These are phyloP conservation scores for Petrocephalus microphthalmus DNA, from an alignment of 2,113 vertebrate species.

Conservation along the genomic window DNA sequence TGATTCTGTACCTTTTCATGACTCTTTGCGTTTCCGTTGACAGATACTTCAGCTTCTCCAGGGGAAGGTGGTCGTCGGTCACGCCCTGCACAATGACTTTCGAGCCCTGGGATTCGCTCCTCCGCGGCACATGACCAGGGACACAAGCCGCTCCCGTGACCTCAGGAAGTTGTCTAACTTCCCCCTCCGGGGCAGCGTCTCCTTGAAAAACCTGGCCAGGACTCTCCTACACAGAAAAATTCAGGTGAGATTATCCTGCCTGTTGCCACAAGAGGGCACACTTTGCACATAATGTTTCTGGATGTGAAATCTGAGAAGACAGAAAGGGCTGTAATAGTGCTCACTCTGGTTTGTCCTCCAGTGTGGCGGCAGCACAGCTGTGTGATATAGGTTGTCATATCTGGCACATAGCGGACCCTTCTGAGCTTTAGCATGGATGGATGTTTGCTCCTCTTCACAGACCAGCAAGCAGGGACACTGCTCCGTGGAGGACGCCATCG, in stretches of 20 bases:
- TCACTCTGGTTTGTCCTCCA: background rate
- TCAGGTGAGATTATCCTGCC: constrained; percentile 65
- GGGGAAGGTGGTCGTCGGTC: constrained; percentile 83
- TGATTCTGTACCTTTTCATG: background rate
- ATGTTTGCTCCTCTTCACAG: constrained; percentile 46
- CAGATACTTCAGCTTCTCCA: constrained; percentile 78
- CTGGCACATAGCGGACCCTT: background rate
- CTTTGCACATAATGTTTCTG: background rate
- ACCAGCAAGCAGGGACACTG: constrained; percentile 73
- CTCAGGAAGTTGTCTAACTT: constrained; percentile 60
- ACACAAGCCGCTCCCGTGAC: constrained; percentile 63
- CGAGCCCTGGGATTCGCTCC: constrained; percentile 68
- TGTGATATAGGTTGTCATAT: background rate
- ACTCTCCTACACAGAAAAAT: constrained; percentile 77
- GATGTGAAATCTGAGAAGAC: background rate
- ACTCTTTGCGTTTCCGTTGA: background rate
- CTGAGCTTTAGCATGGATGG: background rate
- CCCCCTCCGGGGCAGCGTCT: constrained; percentile 37
- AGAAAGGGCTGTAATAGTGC: background rate
- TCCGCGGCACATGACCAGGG: constrained; percentile 70
- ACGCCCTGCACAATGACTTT: constrained; percentile 84
- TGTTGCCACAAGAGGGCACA: background rate
- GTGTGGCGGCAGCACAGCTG: background rate
- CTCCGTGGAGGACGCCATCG: constrained; percentile 79
- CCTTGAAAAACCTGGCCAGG: constrained; percentile 71